phyloP scores from a whole-genome alignment of 2,113 vertebrate genomes.

The Campylomormyrus numenius region DNA sequence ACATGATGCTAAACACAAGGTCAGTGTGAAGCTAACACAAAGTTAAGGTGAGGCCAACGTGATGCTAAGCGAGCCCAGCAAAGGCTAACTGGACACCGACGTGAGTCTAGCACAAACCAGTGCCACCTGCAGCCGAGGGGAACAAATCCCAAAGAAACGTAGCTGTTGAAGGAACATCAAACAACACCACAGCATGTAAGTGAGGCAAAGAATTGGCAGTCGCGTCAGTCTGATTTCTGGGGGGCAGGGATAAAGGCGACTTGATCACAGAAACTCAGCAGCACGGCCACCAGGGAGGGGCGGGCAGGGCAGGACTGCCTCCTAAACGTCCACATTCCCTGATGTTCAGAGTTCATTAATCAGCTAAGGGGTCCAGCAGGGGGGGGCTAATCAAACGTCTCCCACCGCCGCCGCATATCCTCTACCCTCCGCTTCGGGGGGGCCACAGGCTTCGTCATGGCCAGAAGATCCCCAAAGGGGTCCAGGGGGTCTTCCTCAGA shows the following conservation, averaged over 20 bases:
- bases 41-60: neutral
- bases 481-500: constrained; percentile 60
- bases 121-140: neutral
- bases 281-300: neutral
- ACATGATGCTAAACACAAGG: neutral
- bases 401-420: constrained; percentile 81
- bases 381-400: constrained; percentile 77
- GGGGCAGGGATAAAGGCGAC: neutral
- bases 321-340: neutral
- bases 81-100: neutral
- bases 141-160: neutral
- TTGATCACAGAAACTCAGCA: constrained; percentile 10
- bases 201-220: neutral
- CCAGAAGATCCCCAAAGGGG: constrained; percentile 85
- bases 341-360: neutral
- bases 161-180: neutral
- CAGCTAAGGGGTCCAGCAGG: neutral
- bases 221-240: neutral
- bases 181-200: neutral
- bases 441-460: constrained; percentile 64
- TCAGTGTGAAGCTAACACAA: neutral
- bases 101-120: neutral
- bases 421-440: constrained; percentile 72
- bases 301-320: neutral
- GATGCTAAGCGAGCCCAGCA: neutral